A percentile compares a stretch with the other conserved stretches of the same genome.
Evolutionary conservation across 1,140 invertebrate genomes (phyloP).

Genomic region (Caenorhabditis brenneri): DNA sequence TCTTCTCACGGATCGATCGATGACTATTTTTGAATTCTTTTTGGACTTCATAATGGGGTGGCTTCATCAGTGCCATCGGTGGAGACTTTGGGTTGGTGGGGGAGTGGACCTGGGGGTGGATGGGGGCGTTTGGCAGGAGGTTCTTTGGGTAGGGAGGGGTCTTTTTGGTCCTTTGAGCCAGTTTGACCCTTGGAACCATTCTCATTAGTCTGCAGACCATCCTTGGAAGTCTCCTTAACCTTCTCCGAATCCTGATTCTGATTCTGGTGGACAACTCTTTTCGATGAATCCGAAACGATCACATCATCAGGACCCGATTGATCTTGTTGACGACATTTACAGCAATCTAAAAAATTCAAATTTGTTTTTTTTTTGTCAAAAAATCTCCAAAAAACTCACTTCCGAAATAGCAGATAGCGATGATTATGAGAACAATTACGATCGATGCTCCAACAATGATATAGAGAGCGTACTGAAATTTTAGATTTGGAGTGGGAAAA

Average conservation of each 20-base stretch:
- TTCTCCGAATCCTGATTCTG: not conserved
- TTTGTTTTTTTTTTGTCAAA: too few species aligned
- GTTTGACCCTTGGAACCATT: too few species aligned
- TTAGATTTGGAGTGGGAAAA: not conserved
- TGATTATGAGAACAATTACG: not conserved
- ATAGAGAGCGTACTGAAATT: not conserved
- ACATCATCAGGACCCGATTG: not conserved
- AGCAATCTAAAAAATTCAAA: not conserved
- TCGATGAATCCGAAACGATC: not conserved
- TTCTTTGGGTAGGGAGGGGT: too few species aligned
- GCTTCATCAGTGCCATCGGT: not conserved
- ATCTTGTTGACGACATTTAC: not conserved
- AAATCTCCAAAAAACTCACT: not conserved
- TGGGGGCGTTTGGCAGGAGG: not conserved
- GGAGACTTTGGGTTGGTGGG: not conserved
- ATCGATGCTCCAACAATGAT: not conserved
- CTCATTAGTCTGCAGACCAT: too few species aligned
- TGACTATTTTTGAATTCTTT: conserved; percentile 4
- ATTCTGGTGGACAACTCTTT: too few species aligned
- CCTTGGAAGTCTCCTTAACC: not conserved
- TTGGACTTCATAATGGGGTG: not conserved
- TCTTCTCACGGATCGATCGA: not conserved
- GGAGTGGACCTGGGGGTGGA: not conserved
- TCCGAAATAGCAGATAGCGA: not conserved
- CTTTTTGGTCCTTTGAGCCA: too few species aligned